These are phyloP conservation scores for Drosophila sucinea DNA, from an alignment of 1,140 invertebrate species.

Conservation along the genomic window DNA sequence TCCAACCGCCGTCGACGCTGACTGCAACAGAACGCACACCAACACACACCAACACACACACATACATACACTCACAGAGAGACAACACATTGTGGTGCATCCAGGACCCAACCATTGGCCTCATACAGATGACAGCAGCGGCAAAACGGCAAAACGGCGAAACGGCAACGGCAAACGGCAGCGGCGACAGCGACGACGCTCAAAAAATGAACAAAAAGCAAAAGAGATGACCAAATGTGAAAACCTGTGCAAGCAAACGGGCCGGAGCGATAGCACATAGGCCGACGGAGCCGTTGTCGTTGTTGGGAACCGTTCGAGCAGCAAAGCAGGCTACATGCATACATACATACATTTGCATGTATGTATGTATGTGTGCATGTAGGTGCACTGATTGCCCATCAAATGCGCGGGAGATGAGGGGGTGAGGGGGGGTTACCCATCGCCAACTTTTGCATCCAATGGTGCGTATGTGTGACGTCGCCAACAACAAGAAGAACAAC, in stretches of 20 bases:
- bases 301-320: slow-evolving; percentile 3
- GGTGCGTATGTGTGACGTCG: slow-evolving; percentile 62
- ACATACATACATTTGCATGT: slow-evolving; percentile 28
- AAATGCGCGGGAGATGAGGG: neutral
- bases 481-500: slow-evolving; percentile 44
- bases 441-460: slow-evolving; percentile 24
- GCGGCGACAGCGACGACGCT: slow-evolving; percentile 45
- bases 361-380: neutral
- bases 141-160: neutral
- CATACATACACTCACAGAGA: neutral
- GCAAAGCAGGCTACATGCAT: slow-evolving; percentile 44
- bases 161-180: neutral
- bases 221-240: slow-evolving; percentile 79
- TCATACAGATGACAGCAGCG: slow-evolving; percentile 11
- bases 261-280: slow-evolving; percentile 62
- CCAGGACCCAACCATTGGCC: slow-evolving; percentile 25
- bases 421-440: neutral
- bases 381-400: slow-evolving; percentile 76
- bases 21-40: slow-evolving; percentile 34
- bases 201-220: slow-evolving; percentile 81
- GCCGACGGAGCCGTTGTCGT: neutral
- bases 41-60: neutral
- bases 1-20: slow-evolving; percentile 52
- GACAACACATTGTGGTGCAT: slow-evolving; percentile 16
- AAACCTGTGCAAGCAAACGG: slow-evolving; percentile 76